These are phyloP conservation scores for Druon quercuslanigerum DNA, from an alignment of 1,140 invertebrate species.

Conservation along the genomic window DNA sequence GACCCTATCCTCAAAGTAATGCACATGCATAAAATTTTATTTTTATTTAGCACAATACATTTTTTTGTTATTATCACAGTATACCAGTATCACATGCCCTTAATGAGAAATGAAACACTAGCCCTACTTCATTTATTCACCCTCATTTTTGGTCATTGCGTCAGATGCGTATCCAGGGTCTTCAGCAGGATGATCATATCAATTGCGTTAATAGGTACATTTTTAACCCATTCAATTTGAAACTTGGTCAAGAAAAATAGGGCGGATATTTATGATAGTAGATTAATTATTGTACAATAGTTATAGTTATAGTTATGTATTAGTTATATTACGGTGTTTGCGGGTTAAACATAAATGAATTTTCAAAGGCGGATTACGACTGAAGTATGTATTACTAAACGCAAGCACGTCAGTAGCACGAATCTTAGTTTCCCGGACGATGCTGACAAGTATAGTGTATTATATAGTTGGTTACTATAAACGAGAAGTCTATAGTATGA, in stretches of 20 bases:
- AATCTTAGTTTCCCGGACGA: slow-evolving; percentile 15
- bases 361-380: slow-evolving; percentile 13
- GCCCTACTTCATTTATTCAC: too few species aligned
- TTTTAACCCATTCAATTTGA: too few species aligned
- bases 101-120: too few species aligned
- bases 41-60: too few species aligned
- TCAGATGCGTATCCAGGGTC: too few species aligned
- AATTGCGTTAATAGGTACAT: too few species aligned
- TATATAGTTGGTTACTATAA: too few species aligned
- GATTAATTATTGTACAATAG: slow-evolving; percentile 1
- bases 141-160: too few species aligned
- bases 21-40: too few species aligned
- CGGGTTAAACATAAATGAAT: background rate
- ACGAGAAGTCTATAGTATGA: background rate
- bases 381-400: background rate
- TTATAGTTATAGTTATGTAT: background rate
- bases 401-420: slow-evolving; percentile 13
- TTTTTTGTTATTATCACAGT: too few species aligned
- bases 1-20: too few species aligned
- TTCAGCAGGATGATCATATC: too few species aligned
- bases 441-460: slow-evolving; percentile 18
- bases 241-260: background rate
- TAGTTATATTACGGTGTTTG: slow-evolving; percentile 21
- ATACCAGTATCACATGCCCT: accelerated
- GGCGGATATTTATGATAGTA: background rate